Evolutionary conservation across 2,797 vertebrate species (phyloP).

Genomic region (Poeciliopsis paucimaculata): DNA sequence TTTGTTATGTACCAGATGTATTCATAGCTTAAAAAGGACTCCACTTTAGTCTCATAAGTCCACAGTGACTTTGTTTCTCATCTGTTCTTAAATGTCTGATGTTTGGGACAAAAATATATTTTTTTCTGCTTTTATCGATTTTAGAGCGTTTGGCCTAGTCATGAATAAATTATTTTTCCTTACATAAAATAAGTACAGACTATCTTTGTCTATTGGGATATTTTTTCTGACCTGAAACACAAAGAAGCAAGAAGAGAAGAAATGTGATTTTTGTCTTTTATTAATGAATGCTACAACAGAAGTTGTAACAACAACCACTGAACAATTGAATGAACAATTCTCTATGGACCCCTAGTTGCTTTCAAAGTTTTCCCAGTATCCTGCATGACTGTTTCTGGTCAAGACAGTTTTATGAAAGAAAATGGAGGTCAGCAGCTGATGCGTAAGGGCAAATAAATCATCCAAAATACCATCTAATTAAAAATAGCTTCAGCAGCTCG

Average conservation of each 20-base stretch:
- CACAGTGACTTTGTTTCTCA: not conserved
- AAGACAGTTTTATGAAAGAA: not conserved
- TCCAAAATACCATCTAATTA: not conserved
- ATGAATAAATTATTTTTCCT: not conserved
- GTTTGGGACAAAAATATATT: not conserved
- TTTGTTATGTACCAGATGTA: not conserved
- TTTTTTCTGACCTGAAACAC: not conserved
- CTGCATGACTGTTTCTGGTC: not conserved
- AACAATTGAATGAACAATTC: not conserved
- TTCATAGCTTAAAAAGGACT: not conserved
- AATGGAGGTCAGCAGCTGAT: slow-evolving; percentile 4
- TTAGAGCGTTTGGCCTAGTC: not conserved
- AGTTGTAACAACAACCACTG: not conserved
- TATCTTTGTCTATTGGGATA: not conserved
- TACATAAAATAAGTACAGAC: not conserved
- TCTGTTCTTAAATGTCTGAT: not conserved
- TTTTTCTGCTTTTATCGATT: not conserved
- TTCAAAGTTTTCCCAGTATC: not conserved
- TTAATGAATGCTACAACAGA: not conserved
- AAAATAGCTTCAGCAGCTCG: not conserved
- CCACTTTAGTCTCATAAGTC: not conserved
- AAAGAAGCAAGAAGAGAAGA: not conserved
- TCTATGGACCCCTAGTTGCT: not conserved
- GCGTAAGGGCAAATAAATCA: not conserved
- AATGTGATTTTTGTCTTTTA: not conserved